A percentile compares a stretch with the other conserved stretches of the same genome.
These are phyloP conservation scores for Echinarachnius parma DNA, from an alignment of 53 echinoderm and acorn worm species.

Conservation along the genomic window DNA sequence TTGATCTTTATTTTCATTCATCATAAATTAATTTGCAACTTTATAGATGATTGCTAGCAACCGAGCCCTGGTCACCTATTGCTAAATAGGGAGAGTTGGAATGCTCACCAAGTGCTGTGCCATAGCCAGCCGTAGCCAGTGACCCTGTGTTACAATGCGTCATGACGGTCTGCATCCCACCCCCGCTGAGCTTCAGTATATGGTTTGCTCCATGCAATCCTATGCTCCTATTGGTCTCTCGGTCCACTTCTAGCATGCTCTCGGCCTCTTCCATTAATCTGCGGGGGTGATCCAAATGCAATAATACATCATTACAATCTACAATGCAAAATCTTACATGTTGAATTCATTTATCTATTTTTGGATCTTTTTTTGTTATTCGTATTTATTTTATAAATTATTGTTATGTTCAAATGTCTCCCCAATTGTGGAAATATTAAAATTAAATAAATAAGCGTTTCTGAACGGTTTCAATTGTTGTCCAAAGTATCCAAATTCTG, in stretches of 20 bases:
- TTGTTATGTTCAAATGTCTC: too few relatives aligned
- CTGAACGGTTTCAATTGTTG: too few relatives aligned
- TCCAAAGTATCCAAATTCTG: too few relatives aligned
- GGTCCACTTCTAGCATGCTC: constrained; percentile 66
- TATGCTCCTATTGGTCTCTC: constrained; percentile 62
- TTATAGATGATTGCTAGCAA: too few relatives aligned
- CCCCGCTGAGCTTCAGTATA: constrained; percentile 46
- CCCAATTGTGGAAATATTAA: too few relatives aligned
- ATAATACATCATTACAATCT: neutral
- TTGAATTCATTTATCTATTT: too few relatives aligned
- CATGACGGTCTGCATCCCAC: constrained; percentile 54
- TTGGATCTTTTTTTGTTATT: too few relatives aligned
- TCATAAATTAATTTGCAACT: too few relatives aligned
- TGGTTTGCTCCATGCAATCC: constrained; percentile 83
- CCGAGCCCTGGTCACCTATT: neutral
- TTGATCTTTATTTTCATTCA: too few relatives aligned
- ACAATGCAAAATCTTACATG: too few relatives aligned
- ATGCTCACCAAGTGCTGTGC: constrained; percentile 80
- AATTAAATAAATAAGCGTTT: too few relatives aligned
- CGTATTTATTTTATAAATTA: too few relatives aligned
- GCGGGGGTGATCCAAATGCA: neutral
- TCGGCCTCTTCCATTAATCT: constrained; percentile 80
- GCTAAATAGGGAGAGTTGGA: neutral
- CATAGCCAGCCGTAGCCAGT: constrained; percentile 92
- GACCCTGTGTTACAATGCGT: constrained; percentile 98